Evolutionary conservation across 1,140 invertebrate genomes (phyloP), one percentile per base, ranked within the genome.

Genomic region (Bombus ignitus): DNA sequence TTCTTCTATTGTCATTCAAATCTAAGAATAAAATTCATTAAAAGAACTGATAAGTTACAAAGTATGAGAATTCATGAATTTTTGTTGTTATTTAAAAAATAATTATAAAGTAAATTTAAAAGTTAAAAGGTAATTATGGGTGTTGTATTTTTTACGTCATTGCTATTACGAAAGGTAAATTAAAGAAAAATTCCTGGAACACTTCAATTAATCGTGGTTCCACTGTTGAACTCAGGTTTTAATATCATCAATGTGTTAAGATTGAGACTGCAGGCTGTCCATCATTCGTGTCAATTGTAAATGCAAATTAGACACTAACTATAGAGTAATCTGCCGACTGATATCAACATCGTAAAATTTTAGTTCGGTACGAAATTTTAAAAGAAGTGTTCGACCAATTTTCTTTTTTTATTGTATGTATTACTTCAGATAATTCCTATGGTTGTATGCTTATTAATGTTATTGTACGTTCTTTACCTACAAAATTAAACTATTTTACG

Each of bases 161-260:
- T 5, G 9, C n/a, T n/a, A 53, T 37, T 37, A 62, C 13, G 13
- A 22, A n/a, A 44, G 25, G 0, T 37, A 28, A 70, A 39, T 59
- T 22, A 28, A 39, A 73, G 28, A 18, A 72, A n/a, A n/a, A 68
- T 79, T 68, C 39, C 5, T 18, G 6, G 37, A 44, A 28, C n/a
- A 44, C 39, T 74, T 47, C n/a, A 74, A 74, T 81, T 44, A 62
- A 74, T 39, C n/a, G 12, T 73, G 5, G n/a, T 32, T 59, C n/a
- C 1, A 28, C 6, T 15, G 28, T 72, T 44, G 5, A 44, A n/a
- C 39, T 72, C 13, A 13, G 10, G n/a, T 47, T 28, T 70, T 44
- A 53, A 81, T 73, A 73, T 73, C n/a, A 74, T 81, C n/a, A n/a
- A 15, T 44, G 53, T 35, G 70, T 62, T 74, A 74, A 47, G 32